Evolutionary conservation across 2,888 invertebrate genomes (phyloP).

Genomic region (Pristionchus mayeri): DNA sequence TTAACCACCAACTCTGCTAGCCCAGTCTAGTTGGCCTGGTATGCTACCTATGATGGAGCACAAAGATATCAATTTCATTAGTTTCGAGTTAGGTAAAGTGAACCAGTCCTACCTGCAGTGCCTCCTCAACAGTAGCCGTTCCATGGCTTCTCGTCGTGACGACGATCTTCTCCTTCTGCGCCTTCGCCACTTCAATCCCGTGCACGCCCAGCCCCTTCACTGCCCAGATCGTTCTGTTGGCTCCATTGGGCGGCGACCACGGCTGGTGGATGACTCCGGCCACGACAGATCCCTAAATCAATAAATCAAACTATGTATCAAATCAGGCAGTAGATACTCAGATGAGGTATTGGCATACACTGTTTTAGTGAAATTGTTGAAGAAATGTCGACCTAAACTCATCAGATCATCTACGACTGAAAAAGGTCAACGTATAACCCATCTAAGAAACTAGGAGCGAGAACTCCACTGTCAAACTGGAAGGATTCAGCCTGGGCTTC

Average conservation of each 20-base stretch:
- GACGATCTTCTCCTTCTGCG: constrained; percentile 80
- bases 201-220: constrained; percentile 82
- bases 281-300: constrained; percentile 45
- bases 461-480: too few species aligned
- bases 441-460: too few species aligned
- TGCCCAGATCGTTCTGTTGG: constrained; percentile 93
- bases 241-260: constrained; percentile 76
- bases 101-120: constrained; percentile 77
- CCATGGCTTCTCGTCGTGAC: constrained; percentile 96
- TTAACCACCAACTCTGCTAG: too few species aligned
- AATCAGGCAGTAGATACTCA: too few species aligned
- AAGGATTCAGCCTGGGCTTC: too few species aligned
- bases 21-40: too few species aligned
- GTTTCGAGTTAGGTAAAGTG: too few species aligned
- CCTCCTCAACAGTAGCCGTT: constrained; percentile 86
- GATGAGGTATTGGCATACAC: too few species aligned
- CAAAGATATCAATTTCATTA: too few species aligned
- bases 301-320: background rate
- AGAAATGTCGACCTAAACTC: constrained; percentile 52
- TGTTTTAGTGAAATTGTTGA: too few species aligned
- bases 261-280: constrained; percentile 94
- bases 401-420: too few species aligned
- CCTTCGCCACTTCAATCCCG: constrained; percentile 58
- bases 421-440: too few species aligned
- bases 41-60: background rate